These are phyloP conservation scores for Ctenochaetus hawaiiensis DNA, from an alignment of 2,797 vertebrate species.

Conservation along the genomic window DNA sequence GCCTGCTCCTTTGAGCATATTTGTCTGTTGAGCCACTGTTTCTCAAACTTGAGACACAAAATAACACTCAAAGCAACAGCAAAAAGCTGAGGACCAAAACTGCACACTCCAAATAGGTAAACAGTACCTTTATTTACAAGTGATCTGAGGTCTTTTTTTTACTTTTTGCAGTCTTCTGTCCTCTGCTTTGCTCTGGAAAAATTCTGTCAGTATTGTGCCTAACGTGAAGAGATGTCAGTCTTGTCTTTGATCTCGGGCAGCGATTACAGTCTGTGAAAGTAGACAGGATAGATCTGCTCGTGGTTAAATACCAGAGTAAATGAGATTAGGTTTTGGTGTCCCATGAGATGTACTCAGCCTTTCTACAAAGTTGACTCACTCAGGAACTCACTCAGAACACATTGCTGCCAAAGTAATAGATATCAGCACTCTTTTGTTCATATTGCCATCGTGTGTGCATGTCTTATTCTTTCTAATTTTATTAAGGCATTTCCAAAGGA, in stretches of 20 bases:
- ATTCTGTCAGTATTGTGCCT: constrained; percentile 8
- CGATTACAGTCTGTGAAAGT: constrained; percentile 56
- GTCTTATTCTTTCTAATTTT: constrained; percentile 45
- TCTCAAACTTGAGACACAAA: not conserved
- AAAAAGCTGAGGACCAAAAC: not conserved
- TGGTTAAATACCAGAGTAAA: constrained; percentile 75
- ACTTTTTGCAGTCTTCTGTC: not conserved
- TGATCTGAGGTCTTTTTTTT: not conserved
- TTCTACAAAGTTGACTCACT: constrained; percentile 44
- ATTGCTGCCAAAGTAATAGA: constrained; percentile 27
- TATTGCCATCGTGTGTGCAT: constrained; percentile 8
- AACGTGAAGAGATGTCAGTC: constrained; percentile 40
- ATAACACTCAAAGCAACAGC: constrained; percentile 4
- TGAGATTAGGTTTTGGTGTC: constrained; percentile 69
- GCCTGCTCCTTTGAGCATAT: not conserved
- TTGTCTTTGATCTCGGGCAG: constrained; percentile 68
- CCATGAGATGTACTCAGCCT: constrained; percentile 50
- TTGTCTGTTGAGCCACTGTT: not conserved
- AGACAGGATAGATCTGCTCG: constrained; percentile 50
- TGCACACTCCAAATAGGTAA: not conserved
- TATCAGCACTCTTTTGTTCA: constrained; percentile 32
- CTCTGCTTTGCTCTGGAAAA: constrained; percentile 10
- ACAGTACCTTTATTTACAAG: not conserved
- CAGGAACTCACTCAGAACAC: constrained; percentile 24
- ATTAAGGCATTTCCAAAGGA: constrained; percentile 48